Percentiles rank a stretch among this genome's conserved stretches.
phyloP scores from a whole-genome alignment of 1,140 invertebrate genomes.

The Aplysia californica region DNA sequence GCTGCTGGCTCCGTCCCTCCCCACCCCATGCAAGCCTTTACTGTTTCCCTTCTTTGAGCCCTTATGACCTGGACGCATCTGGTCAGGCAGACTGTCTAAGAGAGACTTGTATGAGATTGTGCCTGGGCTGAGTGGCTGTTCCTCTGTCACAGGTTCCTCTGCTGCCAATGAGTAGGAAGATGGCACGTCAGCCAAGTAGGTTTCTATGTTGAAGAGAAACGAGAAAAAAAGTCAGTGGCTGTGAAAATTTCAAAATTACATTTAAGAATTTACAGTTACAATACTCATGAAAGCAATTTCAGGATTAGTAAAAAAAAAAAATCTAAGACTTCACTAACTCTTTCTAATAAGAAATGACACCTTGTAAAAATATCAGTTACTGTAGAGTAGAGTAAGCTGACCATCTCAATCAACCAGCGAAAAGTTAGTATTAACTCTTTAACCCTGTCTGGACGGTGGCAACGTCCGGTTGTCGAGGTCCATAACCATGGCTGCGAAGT shows the following conservation, averaged over 20 bases:
- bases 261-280: too few relatives aligned
- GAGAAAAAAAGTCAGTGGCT: not conserved
- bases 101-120: slow-evolving; percentile 57
- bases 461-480: too few relatives aligned
- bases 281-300: too few relatives aligned
- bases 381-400: not conserved
- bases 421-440: too few relatives aligned
- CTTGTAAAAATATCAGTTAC: not conserved
- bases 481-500: not conserved
- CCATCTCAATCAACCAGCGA: too few relatives aligned
- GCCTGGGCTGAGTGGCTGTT: slow-evolving; percentile 53
- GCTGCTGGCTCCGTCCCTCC: slow-evolving; percentile 9
- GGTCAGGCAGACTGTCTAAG: slow-evolving; percentile 50
- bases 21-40: too few relatives aligned
- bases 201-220: slow-evolving; percentile 2
- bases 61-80: slow-evolving; percentile 44
- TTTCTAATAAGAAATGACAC: not conserved
- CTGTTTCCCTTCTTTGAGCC: slow-evolving; percentile 39
- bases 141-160: slow-evolving; percentile 6
- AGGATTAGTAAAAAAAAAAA: not conserved
- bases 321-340: not conserved
- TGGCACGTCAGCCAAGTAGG: slow-evolving; percentile 45
- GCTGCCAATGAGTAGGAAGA: slow-evolving; percentile 37
- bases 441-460: too few relatives aligned
- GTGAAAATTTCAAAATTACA: not conserved